Percentiles rank a stretch among this genome's conserved stretches.
Conservation (phyloP, 2,113 vertebrate species). For the Dasyprocta punctata region DNA sequence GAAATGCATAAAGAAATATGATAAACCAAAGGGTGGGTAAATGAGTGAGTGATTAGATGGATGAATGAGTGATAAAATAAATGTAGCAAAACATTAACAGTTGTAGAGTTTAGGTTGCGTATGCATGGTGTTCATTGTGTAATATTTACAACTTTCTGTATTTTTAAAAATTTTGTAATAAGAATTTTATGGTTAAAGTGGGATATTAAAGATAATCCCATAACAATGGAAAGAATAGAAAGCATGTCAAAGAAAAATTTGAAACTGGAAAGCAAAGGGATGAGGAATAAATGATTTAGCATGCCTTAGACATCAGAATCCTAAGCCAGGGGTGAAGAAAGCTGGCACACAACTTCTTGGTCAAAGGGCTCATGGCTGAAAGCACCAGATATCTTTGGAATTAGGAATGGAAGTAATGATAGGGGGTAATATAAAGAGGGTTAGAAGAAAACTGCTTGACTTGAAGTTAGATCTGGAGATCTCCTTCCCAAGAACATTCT, state of each 20-base stretch:
- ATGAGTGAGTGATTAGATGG: not conserved
- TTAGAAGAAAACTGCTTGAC: not conserved
- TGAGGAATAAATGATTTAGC: not conserved
- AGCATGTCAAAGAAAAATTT: not conserved
- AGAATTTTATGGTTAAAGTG: not conserved
- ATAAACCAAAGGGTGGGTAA: not conserved
- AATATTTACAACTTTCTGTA: constrained; percentile 3
- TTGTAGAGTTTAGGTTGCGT: not conserved
- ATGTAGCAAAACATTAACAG: not conserved
- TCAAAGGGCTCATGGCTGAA: not conserved
- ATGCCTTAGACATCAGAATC: not conserved
- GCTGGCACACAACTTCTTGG: not conserved
- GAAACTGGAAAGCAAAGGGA: not conserved
- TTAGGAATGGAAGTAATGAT: not conserved
- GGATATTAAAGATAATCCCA: not conserved
- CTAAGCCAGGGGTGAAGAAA: not conserved
- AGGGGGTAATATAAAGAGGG: not conserved
- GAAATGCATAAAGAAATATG: not conserved
- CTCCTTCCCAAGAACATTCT: not conserved
- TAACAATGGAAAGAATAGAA: not conserved
- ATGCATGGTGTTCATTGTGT: not conserved
- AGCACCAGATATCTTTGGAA: not conserved
- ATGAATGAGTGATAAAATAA: not conserved
- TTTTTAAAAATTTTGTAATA: not conserved
- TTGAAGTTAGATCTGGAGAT: not conserved